A percentile compares a stretch with the other conserved stretches of the same genome.
Evolutionary conservation across 2,113 vertebrate genomes (phyloP).

Genomic region (Brachionichthys hirsutus): DNA sequence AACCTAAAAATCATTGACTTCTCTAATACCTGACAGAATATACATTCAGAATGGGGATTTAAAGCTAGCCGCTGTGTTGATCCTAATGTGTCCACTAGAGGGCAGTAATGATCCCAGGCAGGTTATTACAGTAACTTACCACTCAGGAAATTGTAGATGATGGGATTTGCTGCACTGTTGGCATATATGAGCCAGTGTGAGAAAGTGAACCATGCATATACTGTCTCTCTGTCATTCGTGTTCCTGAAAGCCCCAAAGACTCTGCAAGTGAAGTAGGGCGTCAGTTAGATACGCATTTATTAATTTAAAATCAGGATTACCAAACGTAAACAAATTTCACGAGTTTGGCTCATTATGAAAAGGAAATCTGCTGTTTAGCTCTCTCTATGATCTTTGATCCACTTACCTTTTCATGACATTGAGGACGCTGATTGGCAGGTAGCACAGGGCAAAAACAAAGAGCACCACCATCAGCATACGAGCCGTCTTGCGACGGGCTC

Average conservation of each 20-base stretch:
- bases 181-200: conserved; percentile 98
- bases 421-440: conserved; percentile 95
- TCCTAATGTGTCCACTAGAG: conserved; percentile 54
- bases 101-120: conserved; percentile 22
- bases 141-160: conserved; percentile 98
- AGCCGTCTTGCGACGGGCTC: conserved; percentile 90
- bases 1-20: too few species aligned
- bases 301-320: too few species aligned
- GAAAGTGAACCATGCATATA: conserved; percentile 97
- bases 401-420: conserved; percentile 94
- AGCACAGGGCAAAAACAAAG: conserved; percentile 93
- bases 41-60: neutral
- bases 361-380: neutral
- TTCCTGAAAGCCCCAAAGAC: conserved; percentile 93
- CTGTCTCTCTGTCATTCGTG: conserved; percentile 88
- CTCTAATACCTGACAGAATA: too few species aligned
- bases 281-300: neutral
- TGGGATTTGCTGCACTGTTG: conserved; percentile 96
- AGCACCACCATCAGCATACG: conserved; percentile 97
- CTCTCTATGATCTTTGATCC: neutral
- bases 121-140: conserved; percentile 83
- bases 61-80: neutral
- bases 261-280: conserved; percentile 67
- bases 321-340: too few species aligned
- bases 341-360: too few species aligned